Conservation (phyloP, 2,888 invertebrate species). For the Drosophila paramelanica region DNA sequence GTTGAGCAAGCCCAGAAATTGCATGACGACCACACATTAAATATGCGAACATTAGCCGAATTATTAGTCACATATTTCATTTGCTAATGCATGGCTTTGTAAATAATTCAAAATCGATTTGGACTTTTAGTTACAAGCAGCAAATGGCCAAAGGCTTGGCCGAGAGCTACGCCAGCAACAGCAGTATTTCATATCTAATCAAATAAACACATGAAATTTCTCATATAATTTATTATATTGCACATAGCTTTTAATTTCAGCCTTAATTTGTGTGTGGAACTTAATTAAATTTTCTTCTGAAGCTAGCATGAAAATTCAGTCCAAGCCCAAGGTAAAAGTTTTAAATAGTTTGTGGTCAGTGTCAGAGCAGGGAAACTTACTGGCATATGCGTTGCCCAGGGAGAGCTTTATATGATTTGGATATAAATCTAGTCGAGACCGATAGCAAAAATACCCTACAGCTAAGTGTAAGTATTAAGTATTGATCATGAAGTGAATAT, state of each 20-base stretch:
- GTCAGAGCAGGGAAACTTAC: constrained; percentile 18
- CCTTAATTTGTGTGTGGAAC: constrained; percentile 29
- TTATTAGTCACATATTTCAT: constrained; percentile 32
- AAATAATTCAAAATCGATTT: constrained; percentile 16
- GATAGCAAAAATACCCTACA: constrained; percentile 11
- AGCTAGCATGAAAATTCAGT: constrained; percentile 28
- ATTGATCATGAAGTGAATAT: no score
- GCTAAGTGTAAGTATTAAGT: no score
- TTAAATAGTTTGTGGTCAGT: constrained; percentile 31
- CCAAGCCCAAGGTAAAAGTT: constrained; percentile 29
- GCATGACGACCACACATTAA: constrained; percentile 53
- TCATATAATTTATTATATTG: constrained; percentile 38
- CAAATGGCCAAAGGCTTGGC: not conserved
- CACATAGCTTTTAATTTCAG: constrained; percentile 13
- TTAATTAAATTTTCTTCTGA: constrained; percentile 41
- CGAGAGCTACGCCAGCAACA: not conserved
- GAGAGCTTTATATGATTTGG: constrained; percentile 2
- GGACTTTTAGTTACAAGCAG: not conserved
- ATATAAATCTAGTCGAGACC: constrained; percentile 1
- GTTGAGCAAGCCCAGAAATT: constrained; percentile 50
- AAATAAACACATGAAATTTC: constrained; percentile 22
- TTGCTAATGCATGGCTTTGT: constrained; percentile 45
- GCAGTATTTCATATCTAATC: constrained; percentile 29
- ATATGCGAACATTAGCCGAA: constrained; percentile 20
- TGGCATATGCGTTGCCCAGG: constrained; percentile 7